Conservation (phyloP, 2,888 invertebrate species). For the Drosophila barbarae region DNA sequence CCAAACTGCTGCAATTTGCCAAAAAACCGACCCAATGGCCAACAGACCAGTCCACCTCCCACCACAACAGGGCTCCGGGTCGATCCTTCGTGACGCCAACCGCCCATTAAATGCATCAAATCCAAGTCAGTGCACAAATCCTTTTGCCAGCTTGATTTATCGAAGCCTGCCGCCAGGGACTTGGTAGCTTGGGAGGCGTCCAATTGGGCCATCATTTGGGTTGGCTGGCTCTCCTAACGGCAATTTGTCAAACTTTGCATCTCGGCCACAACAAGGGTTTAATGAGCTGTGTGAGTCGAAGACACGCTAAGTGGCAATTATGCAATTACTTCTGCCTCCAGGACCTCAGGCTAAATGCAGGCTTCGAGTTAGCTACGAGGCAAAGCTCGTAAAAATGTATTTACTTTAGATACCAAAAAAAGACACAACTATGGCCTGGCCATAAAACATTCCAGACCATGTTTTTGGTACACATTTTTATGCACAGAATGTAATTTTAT, state of each 20-base stretch:
- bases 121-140: constrained; percentile 38
- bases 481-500: constrained; percentile 29
- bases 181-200: constrained; percentile 7
- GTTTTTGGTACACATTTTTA: constrained; percentile 22
- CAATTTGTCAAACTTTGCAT: constrained; percentile 41
- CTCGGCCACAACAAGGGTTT: constrained; percentile 30
- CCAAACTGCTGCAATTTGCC: constrained; percentile 48
- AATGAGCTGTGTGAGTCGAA: constrained; percentile 42
- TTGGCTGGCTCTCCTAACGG: background rate
- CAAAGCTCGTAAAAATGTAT: constrained; percentile 27
- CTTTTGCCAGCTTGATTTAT: constrained; percentile 41
- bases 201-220: constrained; percentile 32
- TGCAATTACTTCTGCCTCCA: constrained; percentile 27
- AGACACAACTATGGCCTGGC: constrained; percentile 7
- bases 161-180: constrained; percentile 24
- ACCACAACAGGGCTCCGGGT: constrained; percentile 9
- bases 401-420: constrained; percentile 10
- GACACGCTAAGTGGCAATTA: constrained; percentile 39
- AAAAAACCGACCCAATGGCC: constrained; percentile 7
- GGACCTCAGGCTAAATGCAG: constrained; percentile 10
- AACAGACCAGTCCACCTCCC: background rate
- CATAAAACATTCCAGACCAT: constrained; percentile 29
- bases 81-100: constrained; percentile 15
- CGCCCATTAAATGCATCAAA: constrained; percentile 43
- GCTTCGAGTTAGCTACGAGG: constrained; percentile 8